Conservation (phyloP, 2,797 vertebrate genomes). For the Tokudaia tokunoshimensis region DNA sequence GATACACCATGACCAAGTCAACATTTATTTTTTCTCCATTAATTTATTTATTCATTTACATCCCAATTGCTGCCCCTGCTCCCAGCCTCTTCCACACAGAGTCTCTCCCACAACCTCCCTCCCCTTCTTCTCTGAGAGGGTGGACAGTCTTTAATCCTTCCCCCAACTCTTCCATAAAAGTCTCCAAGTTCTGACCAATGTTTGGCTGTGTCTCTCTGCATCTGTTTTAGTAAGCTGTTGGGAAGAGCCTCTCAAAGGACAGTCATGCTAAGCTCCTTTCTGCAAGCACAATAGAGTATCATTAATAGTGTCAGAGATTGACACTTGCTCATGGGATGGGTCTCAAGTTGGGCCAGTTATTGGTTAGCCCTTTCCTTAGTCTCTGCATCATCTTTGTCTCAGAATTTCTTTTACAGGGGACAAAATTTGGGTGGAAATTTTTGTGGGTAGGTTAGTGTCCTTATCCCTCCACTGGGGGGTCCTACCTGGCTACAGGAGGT, state of each 20-base stretch:
- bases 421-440: background rate
- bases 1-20: background rate
- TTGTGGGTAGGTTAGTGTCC: background rate
- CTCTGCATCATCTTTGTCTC: background rate
- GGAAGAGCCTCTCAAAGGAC: background rate
- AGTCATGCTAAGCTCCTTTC: background rate
- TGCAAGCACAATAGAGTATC: background rate
- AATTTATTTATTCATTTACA: background rate
- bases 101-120: background rate
- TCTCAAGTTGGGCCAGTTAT: background rate
- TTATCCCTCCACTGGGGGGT: background rate
- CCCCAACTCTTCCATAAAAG: background rate
- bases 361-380: background rate
- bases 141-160: background rate
- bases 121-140: background rate
- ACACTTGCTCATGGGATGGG: background rate
- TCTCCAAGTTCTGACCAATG: background rate
- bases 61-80: background rate
- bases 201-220: background rate
- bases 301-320: background rate
- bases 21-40: background rate
- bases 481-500: background rate
- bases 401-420: background rate
- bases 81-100: background rate
- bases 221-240: background rate